These are phyloP conservation scores for Ceyx cyanopectus DNA, from an alignment of 2,113 vertebrate species.

Conservation along the genomic window DNA sequence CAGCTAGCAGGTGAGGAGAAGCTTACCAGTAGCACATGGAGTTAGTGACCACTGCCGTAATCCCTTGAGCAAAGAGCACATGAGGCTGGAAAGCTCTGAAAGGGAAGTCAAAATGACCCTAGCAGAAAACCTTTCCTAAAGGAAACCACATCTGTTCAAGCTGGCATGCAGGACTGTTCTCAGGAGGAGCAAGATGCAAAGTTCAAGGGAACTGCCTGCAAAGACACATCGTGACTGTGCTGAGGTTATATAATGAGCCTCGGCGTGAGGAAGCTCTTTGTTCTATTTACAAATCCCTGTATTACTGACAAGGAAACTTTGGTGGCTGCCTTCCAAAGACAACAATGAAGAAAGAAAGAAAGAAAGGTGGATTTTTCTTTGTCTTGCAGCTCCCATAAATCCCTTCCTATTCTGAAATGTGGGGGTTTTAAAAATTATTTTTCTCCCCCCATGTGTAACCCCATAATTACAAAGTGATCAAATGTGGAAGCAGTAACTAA, in stretches of 20 bases:
- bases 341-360: constrained; percentile 30
- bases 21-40: neutral
- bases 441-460: neutral
- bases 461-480: neutral
- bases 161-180: constrained; percentile 59
- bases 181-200: constrained; percentile 26
- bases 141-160: constrained; percentile 44
- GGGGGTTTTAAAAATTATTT: neutral
- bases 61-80: constrained; percentile 56
- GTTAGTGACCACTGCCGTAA: neutral
- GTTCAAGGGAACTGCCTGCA: constrained; percentile 36
- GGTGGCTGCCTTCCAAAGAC: constrained; percentile 56
- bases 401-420: constrained; percentile 1
- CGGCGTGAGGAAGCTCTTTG: constrained; percentile 33
- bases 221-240: neutral
- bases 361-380: constrained; percentile 65
- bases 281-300: constrained; percentile 48
- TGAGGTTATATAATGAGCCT: constrained; percentile 3
- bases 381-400: constrained; percentile 37
- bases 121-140: constrained; percentile 43
- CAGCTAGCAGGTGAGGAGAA: constrained; percentile 54
- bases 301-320: constrained; percentile 47
- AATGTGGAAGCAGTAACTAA: neutral
- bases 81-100: constrained; percentile 45
- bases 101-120: constrained; percentile 48